These are phyloP conservation scores for Athene cunicularia DNA, from an alignment of 2,113 vertebrate species.

Conservation along the genomic window DNA sequence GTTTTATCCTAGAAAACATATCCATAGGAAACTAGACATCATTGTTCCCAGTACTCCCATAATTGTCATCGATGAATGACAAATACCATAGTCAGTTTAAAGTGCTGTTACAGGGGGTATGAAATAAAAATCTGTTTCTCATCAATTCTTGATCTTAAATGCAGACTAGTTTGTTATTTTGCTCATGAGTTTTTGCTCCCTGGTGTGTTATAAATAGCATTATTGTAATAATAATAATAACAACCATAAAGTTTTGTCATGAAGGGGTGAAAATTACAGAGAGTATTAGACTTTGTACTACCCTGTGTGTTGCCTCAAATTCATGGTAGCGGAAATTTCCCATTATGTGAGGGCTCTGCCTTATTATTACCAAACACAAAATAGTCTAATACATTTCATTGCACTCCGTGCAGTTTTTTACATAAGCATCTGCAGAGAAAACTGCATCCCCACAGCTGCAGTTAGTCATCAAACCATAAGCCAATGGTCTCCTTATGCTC, in stretches of 20 bases:
- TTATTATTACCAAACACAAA: constrained; percentile 37
- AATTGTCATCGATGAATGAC: constrained; percentile 33
- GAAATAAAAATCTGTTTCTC: constrained; percentile 61
- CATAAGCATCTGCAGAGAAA: constrained; percentile 47
- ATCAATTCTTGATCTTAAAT: constrained; percentile 48
- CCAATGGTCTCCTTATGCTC: rapidly evolving
- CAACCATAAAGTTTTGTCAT: constrained; percentile 32
- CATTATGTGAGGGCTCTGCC: constrained; percentile 14
- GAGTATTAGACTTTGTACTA: constrained; percentile 17
- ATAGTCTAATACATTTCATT: constrained; percentile 10
- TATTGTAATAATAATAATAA: constrained; percentile 58
- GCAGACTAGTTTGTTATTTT: constrained; percentile 40
- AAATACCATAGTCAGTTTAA: constrained; percentile 12
- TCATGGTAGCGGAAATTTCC: constrained; percentile 45
- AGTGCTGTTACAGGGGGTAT: constrained; percentile 43
- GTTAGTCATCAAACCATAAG: constrained; percentile 30
- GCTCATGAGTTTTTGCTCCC: constrained; percentile 34
- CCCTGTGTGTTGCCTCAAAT: constrained; percentile 44
- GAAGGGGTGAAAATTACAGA: constrained; percentile 31
- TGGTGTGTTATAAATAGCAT: constrained; percentile 46
- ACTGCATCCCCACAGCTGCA: constrained; percentile 20
- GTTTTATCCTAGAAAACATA: constrained; percentile 50
- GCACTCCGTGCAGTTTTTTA: not conserved
- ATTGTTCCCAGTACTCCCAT: constrained; percentile 20
- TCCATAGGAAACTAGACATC: constrained; percentile 14